These are phyloP conservation scores for Orchesellides sinensis DNA, from an alignment of 2,888 invertebrate genomes.

Conservation along the genomic window DNA sequence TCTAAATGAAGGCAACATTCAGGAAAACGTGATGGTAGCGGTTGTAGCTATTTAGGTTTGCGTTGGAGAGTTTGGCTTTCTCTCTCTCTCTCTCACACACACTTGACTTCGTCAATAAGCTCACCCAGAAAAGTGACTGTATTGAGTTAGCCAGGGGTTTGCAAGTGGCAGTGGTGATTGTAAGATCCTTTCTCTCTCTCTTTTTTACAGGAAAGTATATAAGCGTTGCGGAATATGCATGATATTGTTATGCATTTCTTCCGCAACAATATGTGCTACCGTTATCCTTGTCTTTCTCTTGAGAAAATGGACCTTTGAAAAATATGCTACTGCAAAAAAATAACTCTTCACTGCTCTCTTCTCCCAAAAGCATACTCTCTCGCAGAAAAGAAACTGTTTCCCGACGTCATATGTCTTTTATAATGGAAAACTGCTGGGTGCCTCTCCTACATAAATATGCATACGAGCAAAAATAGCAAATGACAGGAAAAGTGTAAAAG, in stretches of 20 bases:
- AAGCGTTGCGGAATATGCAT: no score
- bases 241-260: no score
- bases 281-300: not conserved
- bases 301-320: constrained; percentile 3
- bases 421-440: no score
- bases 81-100: not conserved
- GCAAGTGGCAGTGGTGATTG: constrained; percentile 9
- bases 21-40: constrained; percentile 12
- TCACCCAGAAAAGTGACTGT: not conserved
- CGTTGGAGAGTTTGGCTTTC: not conserved
- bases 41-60: constrained; percentile 24
- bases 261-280: not conserved
- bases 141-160: constrained; percentile 25
- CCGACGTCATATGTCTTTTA: not conserved
- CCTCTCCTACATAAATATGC: no score
- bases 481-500: constrained; percentile 5
- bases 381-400: not conserved
- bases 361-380: not conserved
- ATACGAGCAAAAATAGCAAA: no score
- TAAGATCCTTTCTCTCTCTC: not conserved
- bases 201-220: no score
- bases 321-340: not conserved
- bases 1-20: not conserved
- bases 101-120: constrained; percentile 22
- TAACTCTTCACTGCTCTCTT: not conserved